Evolutionary conservation across 2,888 invertebrate species (phyloP), one percentile per base, ranked within the genome.

Genomic region (Melanostoma mellinum): DNA sequence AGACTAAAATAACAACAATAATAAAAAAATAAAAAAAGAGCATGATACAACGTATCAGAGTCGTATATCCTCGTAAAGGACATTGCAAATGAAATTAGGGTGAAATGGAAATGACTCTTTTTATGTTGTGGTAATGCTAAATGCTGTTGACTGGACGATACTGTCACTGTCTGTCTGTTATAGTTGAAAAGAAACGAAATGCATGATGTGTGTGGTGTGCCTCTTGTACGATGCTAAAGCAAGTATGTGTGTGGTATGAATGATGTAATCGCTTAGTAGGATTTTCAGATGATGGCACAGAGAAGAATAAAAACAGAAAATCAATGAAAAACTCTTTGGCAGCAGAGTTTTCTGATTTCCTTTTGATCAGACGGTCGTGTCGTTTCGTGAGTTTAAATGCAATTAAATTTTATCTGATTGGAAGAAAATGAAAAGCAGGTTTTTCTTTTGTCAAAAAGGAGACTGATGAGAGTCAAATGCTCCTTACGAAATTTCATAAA

Each of bases 21-120:
- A 53, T 52, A 65, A 52, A 67, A 50, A 5, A 6, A 48, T 2
- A 9, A 20, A 8, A 46, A 36, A 63, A 38, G 20, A 32, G n/a
- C 3, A 56, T 32, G 8, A 38, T 4, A 48, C 72, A 58, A 44
- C 52, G 8, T 53, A 33, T 65, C 9, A 8, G 3, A 55, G n/a
- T 9, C 33, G 52, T 20, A 10, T 67, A 61, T 68, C 68, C 74
- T 68, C 68, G 63, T 40, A 65, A 42, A 80, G 75, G 80, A 80
- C 67, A 75, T 75, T 65, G 53, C 75, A 75, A 75, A 80, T 80
- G 69, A 75, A 80, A 75, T 80, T 75, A 75, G 75, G 75, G 36
- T 69, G 53, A 63, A 80, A 75, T 80, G 69, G 53, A 65, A 80
- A 75, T 75, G 69, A 69, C 55, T 80, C 10, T 71, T 53, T 44